Evolutionary conservation across 1,140 invertebrate genomes (phyloP), one percentile per base, ranked within the genome.

Genomic region (Ooceraea biroi): DNA sequence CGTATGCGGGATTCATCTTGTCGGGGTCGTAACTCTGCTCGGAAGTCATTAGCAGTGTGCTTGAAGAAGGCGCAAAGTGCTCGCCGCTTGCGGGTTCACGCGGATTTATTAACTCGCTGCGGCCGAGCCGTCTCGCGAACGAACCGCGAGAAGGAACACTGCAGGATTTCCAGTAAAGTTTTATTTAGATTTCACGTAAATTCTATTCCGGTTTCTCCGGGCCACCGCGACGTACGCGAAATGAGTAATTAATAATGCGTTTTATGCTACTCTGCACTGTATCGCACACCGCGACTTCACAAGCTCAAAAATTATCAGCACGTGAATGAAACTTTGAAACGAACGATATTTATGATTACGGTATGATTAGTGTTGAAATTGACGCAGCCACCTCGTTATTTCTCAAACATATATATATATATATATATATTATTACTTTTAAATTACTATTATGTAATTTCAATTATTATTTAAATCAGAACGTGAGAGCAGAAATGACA

Each of bases 101-200:
- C n/a, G 11, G 19, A 12, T 50, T 50, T 80, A 80, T 80, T 80
- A 83, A 83, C n/a, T 14, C 72, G 60, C 22, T 57, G 57, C 11
- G 57, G 22, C 82, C 71, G 48, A 83, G 50, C 71, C 12, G 76
- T 80, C 73, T 76, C 48, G 48, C 52, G 30, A 55, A 50, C 63
- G n/a, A 7, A 73, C n/a, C 72, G 61, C 80, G 30, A 83, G 63
- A 61, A 88, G 85, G 82, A 88, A 90, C 91, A 91, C 82, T 44
- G 66, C 50, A 78, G 78, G 66, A 85, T 74, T 92, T 92, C 91
- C 90, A 91, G 90, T 90, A 91, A 91, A 68, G 83, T 91, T 90
- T 91, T 91, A 92, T 91, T 91, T 92, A 92, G 91, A 91, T 88
- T 90, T 91, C 87, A 78, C 69, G 63, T 65, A 90, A 91, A 88